Conservation (phyloP, 1,140 invertebrate genomes). For the Leptonema lineaticorne region DNA sequence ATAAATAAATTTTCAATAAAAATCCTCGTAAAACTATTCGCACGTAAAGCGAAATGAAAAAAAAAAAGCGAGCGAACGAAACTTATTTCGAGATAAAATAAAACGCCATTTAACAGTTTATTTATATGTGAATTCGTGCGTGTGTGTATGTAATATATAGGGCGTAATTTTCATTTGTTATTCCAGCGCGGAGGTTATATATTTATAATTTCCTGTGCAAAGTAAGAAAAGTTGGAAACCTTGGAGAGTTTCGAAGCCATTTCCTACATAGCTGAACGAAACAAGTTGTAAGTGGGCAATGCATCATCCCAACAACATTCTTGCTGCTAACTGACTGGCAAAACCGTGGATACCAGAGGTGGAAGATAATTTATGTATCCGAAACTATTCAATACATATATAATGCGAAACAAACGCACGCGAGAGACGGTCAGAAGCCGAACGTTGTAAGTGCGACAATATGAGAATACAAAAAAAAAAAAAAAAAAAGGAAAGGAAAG, state of each 20-base stretch:
- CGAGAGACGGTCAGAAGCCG: too few relatives aligned
- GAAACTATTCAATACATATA: conserved; percentile 26
- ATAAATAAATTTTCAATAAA: too few relatives aligned
- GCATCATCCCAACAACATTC: conserved; percentile 40
- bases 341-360: conserved; percentile 33
- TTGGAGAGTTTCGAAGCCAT: conserved; percentile 29
- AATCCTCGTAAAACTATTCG: too few relatives aligned
- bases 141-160: neutral
- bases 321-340: conserved; percentile 38
- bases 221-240: conserved; percentile 33
- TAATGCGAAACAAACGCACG: too few relatives aligned
- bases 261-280: conserved; percentile 27
- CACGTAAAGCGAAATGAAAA: too few relatives aligned
- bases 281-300: conserved; percentile 41
- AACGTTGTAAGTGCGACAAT: too few relatives aligned
- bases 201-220: conserved; percentile 28
- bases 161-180: conserved; percentile 3
- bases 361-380: conserved; percentile 39
- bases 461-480: too few relatives aligned
- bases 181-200: neutral
- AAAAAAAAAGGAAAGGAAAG: too few relatives aligned
- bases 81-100: neutral
- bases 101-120: neutral
- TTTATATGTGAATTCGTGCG: neutral
- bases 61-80: neutral